Evolutionary conservation across 2,888 invertebrate genomes (phyloP).

Genomic region (Cheiracanthium punctorium): DNA sequence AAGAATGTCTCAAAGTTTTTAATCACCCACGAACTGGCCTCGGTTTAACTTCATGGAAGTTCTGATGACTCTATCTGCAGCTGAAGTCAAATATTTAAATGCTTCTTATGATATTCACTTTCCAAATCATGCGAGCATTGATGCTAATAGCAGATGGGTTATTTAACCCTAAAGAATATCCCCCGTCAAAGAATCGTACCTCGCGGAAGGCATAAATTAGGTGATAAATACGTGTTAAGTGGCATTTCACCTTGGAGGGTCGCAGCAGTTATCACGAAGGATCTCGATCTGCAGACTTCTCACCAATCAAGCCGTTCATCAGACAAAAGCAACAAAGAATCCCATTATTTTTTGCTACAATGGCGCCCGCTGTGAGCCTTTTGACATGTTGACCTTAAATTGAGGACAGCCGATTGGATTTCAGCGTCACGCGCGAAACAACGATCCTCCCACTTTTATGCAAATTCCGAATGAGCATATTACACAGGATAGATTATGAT

Average conservation of each 20-base stretch:
- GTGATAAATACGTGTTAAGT: constrained; percentile 8
- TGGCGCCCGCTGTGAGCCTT: constrained; percentile 9
- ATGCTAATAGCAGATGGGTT: no score
- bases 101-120: no score
- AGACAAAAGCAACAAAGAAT: not conserved
- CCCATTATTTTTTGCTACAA: constrained; percentile 26
- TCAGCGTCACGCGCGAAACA: constrained; percentile 49
- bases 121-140: no score
- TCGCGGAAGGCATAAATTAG: not conserved
- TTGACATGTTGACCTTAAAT: constrained; percentile 59
- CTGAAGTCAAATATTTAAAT: no score
- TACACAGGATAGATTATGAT: constrained; percentile 37
- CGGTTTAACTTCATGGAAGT: no score
- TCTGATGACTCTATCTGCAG: no score
- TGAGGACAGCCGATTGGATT: constrained; percentile 54
- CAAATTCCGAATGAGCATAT: constrained; percentile 50
- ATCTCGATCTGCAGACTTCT: not conserved
- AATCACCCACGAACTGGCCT: no score
- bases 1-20: no score
- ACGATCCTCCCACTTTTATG: constrained; percentile 62
- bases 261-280: not conserved
- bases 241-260: not conserved
- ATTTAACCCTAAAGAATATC: no score
- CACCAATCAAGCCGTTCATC: not conserved
- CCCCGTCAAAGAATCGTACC: not conserved